Evolutionary conservation across 2,113 vertebrate genomes (phyloP).

Genomic region (Perca flavescens): DNA sequence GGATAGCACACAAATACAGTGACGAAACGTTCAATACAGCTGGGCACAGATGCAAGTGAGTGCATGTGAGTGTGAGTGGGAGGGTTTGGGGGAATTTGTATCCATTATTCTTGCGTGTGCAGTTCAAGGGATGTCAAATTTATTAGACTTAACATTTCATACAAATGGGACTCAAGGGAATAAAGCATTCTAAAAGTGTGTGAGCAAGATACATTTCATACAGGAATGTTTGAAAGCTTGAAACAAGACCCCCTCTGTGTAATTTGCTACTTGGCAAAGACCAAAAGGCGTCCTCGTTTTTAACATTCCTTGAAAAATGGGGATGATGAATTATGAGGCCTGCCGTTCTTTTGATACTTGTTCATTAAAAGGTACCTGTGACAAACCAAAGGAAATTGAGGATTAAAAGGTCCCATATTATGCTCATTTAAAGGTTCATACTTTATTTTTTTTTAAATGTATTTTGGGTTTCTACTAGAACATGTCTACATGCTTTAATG

Average conservation of each 20-base stretch:
- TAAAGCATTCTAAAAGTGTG: not conserved
- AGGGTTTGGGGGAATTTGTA: not conserved
- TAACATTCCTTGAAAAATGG: slow-evolving; percentile 20
- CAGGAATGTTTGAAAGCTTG: slow-evolving; percentile 12
- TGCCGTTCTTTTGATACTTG: not conserved
- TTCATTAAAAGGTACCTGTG: not conserved
- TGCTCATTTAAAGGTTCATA: too few relatives aligned
- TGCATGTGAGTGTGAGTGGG: not conserved
- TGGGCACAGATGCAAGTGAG: slow-evolving; percentile 3
- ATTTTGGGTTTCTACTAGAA: too few relatives aligned
- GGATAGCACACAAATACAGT: slow-evolving; percentile 9
- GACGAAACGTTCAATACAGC: slow-evolving; percentile 36
- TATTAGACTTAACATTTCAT: slow-evolving; percentile 16
- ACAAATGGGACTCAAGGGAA: slow-evolving; percentile 7
- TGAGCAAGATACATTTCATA: not conserved
- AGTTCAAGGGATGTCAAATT: slow-evolving; percentile 14
- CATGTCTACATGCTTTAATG: too few relatives aligned
- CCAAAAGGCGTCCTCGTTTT: not conserved
- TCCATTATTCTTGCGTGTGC: not conserved
- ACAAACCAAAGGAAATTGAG: slow-evolving; percentile 1
- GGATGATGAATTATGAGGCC: slow-evolving; percentile 1
- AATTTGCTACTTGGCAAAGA: slow-evolving; percentile 16
- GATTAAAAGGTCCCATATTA: too few relatives aligned
- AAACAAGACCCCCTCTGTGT: slow-evolving; percentile 28
- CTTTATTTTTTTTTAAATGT: too few relatives aligned